Evolutionary conservation across 1,140 invertebrate species (phyloP).

Genomic region (Diachasma alloeum): DNA sequence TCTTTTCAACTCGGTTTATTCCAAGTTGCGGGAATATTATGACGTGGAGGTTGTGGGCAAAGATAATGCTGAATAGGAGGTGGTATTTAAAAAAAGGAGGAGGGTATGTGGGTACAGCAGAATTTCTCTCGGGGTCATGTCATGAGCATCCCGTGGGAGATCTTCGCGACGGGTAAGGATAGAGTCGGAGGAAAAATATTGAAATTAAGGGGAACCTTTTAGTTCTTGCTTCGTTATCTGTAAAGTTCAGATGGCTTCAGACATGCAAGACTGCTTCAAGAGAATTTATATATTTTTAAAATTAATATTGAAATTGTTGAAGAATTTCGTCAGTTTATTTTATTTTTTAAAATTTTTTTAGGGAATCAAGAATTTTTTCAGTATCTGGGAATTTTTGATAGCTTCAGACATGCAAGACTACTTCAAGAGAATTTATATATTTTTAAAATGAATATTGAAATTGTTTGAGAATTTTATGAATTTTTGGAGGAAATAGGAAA

Average conservation of each 20-base stretch:
- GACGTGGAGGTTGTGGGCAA: not conserved
- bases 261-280: not conserved
- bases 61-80: not conserved
- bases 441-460: no score
- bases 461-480: not conserved
- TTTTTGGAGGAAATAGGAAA: no score
- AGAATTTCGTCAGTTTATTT: no score
- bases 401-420: not conserved
- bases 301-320: no score
- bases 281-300: not conserved
- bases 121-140: constrained; percentile 2
- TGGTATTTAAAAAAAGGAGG: not conserved
- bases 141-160: not conserved
- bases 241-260: not conserved
- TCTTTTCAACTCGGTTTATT: not conserved
- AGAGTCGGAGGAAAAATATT: not conserved
- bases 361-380: no score
- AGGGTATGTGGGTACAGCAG: not conserved
- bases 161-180: not conserved
- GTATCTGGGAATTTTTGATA: not conserved
- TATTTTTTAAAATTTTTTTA: no score
- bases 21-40: not conserved
- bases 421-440: not conserved
- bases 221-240: not conserved
- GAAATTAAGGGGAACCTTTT: not conserved